phyloP scores from a whole-genome alignment of 1,140 invertebrate species.

The Mactra quadrangularis region DNA sequence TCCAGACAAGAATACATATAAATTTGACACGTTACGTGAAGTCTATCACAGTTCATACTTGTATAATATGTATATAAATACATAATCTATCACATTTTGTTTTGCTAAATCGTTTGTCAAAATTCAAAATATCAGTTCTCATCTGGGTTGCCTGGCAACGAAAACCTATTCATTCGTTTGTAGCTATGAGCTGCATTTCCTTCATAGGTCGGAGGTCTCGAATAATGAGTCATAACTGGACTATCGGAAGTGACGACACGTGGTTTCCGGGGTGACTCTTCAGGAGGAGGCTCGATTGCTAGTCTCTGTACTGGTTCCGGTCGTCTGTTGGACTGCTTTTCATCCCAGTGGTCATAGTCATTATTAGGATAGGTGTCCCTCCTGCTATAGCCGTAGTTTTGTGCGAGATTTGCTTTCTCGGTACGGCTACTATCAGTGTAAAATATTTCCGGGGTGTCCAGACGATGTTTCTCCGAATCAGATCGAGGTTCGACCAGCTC shows the following conservation, averaged over 20 bases:
- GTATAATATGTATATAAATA: no score
- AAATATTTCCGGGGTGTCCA: slow-evolving; percentile 57
- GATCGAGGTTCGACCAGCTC: slow-evolving; percentile 1
- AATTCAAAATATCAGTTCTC: not conserved
- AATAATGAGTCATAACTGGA: slow-evolving; percentile 23
- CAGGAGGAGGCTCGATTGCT: not conserved
- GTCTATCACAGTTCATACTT: no score
- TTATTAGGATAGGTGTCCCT: not conserved
- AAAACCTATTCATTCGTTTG: slow-evolving; percentile 30
- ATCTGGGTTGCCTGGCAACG: slow-evolving; percentile 37
- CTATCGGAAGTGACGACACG: slow-evolving; percentile 22
- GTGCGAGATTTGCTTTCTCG: not conserved
- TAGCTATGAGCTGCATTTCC: slow-evolving; percentile 32
- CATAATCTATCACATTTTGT: no score
- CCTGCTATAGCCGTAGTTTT: not conserved
- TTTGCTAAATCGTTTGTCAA: no score
- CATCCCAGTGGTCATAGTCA: slow-evolving; percentile 15
- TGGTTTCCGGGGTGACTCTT: slow-evolving; percentile 3
- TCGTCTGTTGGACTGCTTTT: not conserved
- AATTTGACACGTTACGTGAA: no score
- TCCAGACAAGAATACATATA: no score
- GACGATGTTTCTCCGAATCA: slow-evolving; percentile 39
- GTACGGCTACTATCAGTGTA: slow-evolving; percentile 37
- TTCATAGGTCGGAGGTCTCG: slow-evolving; percentile 42
- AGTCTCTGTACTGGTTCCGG: not conserved